Evolutionary conservation across 2,113 vertebrate species (phyloP).

Genomic region (Alethe diademata): DNA sequence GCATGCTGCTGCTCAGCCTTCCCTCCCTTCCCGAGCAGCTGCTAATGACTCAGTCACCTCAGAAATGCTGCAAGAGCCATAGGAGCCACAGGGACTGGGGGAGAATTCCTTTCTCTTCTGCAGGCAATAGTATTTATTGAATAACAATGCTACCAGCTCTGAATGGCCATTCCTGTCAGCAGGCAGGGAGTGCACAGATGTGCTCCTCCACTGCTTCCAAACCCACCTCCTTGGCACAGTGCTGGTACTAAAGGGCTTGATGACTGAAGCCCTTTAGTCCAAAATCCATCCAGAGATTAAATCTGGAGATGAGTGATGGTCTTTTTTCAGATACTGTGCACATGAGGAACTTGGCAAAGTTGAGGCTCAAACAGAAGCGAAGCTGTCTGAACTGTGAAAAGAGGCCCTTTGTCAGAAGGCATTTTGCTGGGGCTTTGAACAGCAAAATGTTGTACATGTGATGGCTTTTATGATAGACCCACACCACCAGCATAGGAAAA

Average conservation of each 20-base stretch:
- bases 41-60: constrained; percentile 49
- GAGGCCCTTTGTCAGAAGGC: neutral
- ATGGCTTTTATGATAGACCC: neutral
- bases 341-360: constrained; percentile 7
- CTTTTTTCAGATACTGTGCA: neutral
- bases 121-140: neutral
- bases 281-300: neutral
- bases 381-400: neutral
- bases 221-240: neutral
- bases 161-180: neutral
- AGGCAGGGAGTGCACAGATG: neutral
- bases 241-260: neutral
- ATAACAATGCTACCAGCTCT: constrained; percentile 25
- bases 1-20: neutral
- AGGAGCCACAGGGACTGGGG: neutral
- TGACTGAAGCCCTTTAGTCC: neutral
- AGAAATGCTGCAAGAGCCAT: constrained; percentile 36
- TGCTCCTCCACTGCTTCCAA: neutral
- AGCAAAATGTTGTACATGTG: neutral
- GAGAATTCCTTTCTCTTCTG: constrained; percentile 31
- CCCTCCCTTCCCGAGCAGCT: neutral
- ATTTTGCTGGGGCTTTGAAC: constrained; percentile 11
- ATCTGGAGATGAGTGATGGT: neutral
- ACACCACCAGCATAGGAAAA: constrained; percentile 8
- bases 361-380: neutral